phyloP scores from a whole-genome alignment of 2,113 vertebrate species.

The Salvator merianae region DNA sequence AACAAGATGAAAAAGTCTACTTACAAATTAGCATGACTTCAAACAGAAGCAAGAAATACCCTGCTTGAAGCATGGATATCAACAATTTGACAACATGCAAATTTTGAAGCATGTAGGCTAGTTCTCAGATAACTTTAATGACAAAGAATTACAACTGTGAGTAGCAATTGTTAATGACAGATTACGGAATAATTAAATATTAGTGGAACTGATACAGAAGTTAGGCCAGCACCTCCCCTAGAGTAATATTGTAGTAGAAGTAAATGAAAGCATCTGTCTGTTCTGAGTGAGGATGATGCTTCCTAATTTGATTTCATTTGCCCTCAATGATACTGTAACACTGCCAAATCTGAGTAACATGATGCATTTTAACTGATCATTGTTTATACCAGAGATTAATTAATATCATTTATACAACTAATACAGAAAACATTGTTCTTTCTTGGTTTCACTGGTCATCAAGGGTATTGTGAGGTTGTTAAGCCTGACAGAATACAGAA shows the following conservation, averaged over 20 bases:
- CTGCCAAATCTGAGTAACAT: not conserved
- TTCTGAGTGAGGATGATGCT: not conserved
- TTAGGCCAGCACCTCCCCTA: not conserved
- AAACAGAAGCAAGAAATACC: not conserved
- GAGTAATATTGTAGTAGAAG: not conserved
- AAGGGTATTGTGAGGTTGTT: not conserved
- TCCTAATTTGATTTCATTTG: not conserved
- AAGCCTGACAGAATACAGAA: not conserved
- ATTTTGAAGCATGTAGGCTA: not conserved
- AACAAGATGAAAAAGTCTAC: conserved; percentile 1
- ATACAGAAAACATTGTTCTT: not conserved
- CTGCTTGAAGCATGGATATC: not conserved
- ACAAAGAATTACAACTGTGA: not conserved
- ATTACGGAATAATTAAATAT: not conserved
- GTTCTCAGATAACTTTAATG: not conserved
- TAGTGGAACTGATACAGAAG: not conserved
- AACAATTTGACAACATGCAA: not conserved
- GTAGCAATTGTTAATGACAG: not conserved
- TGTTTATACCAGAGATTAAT: not conserved
- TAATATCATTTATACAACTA: not conserved
- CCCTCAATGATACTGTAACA: not conserved
- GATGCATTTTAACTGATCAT: not conserved
- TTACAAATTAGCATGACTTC: not conserved
- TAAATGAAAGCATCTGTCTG: not conserved
- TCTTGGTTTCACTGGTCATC: not conserved